A percentile compares a stretch with the other conserved stretches of the same genome.
Conservation (phyloP, 2,797 vertebrate species). For the Macropodus opercularis region DNA sequence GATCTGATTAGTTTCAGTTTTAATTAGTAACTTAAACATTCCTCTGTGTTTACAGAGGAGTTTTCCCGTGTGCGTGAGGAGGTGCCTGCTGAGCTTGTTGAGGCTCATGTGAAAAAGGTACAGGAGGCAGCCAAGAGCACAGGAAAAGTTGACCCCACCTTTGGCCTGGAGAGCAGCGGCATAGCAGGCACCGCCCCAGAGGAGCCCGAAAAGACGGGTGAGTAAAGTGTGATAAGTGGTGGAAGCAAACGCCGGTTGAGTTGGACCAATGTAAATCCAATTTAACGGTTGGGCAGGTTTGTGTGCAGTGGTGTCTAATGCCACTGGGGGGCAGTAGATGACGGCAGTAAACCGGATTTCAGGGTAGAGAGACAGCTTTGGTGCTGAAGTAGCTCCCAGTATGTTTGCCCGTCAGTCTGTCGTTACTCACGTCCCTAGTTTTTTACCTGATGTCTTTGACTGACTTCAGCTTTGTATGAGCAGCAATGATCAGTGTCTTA, state of each 20-base stretch:
- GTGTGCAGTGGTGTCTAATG: neutral
- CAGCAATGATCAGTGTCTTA: conserved; percentile 1
- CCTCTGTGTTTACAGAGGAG: conserved; percentile 89
- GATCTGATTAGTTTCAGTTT: neutral
- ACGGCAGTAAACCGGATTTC: neutral
- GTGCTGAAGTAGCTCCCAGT: neutral
- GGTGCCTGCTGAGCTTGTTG: conserved; percentile 94
- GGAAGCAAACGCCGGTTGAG: neutral
- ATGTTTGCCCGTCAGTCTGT: neutral
- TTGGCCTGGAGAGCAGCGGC: conserved; percentile 94
- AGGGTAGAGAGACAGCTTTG: neutral
- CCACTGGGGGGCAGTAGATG: conserved; percentile 60
- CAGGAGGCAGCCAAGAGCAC: conserved; percentile 92
- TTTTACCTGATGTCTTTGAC: neutral
- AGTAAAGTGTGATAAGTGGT: conserved; percentile 4
- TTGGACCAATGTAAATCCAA: neutral
- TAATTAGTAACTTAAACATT: too few species aligned
- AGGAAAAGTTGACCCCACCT: conserved; percentile 93
- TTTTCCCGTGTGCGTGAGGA: conserved; percentile 97
- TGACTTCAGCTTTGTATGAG: neutral
- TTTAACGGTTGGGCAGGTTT: neutral
- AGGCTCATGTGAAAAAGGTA: conserved; percentile 98
- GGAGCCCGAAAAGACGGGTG: conserved; percentile 92
- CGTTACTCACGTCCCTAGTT: neutral
- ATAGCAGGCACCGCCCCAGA: conserved; percentile 94